These are phyloP conservation scores for Aphelenchoides bicaudatus DNA, from an alignment of 2,888 invertebrate species.

Conservation along the genomic window DNA sequence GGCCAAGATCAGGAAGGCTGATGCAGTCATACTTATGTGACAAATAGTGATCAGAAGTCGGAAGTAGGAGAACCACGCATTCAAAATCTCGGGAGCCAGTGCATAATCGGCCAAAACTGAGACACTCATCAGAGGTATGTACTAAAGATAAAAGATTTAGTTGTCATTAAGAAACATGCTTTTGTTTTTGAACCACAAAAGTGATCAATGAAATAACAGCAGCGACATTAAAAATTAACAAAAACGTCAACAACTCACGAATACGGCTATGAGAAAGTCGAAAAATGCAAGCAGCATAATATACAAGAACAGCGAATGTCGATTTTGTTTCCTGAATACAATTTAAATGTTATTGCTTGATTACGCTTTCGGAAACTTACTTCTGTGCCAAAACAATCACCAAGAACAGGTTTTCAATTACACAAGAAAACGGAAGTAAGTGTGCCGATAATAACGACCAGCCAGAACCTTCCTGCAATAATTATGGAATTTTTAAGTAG, in stretches of 20 bases:
- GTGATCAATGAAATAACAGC: too few species aligned
- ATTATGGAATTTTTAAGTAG: too few species aligned
- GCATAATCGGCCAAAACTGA: slow-evolving; percentile 29
- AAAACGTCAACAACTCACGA: too few species aligned
- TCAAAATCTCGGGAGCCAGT: slow-evolving; percentile 19
- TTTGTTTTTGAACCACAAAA: too few species aligned
- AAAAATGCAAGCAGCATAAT: slow-evolving; percentile 50
- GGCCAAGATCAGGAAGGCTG: slow-evolving; percentile 52
- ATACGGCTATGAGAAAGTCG: slow-evolving; percentile 48
- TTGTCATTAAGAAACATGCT: too few species aligned
- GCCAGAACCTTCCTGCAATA: too few species aligned
- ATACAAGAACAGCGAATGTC: slow-evolving; percentile 50
- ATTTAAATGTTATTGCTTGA: background rate
- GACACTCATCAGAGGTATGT: slow-evolving; percentile 52
- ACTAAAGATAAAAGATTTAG: too few species aligned
- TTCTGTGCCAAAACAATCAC: slow-evolving; percentile 1
- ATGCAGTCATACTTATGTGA: slow-evolving; percentile 52
- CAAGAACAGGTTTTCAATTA: background rate
- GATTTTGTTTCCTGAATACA: slow-evolving; percentile 41
- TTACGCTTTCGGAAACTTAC: background rate
- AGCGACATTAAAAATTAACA: too few species aligned
- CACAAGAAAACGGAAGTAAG: background rate
- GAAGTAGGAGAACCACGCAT: slow-evolving; percentile 39
- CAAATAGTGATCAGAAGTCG: slow-evolving; percentile 53
- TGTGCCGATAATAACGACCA: background rate